These are phyloP conservation scores for Spinus pinus DNA, from an alignment of 2,797 vertebrate species.

Conservation along the genomic window DNA sequence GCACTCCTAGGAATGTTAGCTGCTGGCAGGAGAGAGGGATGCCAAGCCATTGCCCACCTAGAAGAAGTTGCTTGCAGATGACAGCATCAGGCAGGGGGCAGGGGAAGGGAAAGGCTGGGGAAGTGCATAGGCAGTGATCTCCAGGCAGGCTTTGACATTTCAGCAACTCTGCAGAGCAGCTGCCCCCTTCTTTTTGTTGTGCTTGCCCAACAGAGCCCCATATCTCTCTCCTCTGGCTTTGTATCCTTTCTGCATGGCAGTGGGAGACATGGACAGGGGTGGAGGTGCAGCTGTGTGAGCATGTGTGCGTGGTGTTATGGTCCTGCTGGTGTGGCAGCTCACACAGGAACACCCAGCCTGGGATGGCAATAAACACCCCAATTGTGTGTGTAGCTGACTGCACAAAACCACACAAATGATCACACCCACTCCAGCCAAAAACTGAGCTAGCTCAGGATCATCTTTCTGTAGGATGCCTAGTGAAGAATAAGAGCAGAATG, in stretches of 20 bases:
- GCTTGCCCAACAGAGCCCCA: background rate
- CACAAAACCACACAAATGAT: background rate
- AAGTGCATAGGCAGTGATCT: accelerated
- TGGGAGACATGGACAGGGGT: background rate
- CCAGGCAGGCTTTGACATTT: background rate
- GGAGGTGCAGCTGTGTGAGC: background rate
- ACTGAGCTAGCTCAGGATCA: background rate
- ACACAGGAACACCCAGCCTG: background rate
- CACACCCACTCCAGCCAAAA: background rate
- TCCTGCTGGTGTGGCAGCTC: background rate
- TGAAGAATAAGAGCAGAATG: background rate
- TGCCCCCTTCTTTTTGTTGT: background rate
- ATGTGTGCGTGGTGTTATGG: accelerated
- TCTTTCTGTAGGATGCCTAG: background rate
- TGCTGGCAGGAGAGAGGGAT: background rate
- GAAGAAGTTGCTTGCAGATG: background rate
- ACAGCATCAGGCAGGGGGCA: background rate
- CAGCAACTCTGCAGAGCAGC: accelerated
- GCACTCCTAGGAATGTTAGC: background rate
- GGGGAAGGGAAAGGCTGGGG: background rate
- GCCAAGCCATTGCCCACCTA: background rate
- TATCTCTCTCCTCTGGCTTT: background rate
- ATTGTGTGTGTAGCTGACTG: background rate
- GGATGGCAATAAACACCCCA: background rate
- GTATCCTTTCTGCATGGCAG: background rate